phyloP scores from a whole-genome alignment of 2,797 vertebrate species.

The Labeo calbasu region DNA sequence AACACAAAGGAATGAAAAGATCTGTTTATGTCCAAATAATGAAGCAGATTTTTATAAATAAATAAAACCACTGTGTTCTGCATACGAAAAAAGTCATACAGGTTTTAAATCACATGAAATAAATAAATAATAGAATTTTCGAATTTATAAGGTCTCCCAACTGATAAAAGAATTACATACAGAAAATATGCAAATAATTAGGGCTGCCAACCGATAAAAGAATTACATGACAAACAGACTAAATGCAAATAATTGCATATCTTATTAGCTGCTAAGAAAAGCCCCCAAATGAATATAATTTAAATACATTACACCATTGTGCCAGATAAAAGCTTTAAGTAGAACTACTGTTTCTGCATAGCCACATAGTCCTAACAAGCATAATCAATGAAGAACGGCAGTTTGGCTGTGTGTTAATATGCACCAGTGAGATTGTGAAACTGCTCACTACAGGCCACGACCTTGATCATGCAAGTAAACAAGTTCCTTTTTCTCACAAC shows the following conservation, averaged over 20 bases:
- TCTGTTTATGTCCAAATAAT: neutral
- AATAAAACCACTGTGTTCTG: neutral
- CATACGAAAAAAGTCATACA: neutral
- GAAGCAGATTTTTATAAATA: neutral
- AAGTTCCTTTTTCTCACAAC: neutral
- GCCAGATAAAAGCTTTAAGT: neutral
- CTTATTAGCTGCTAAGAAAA: neutral
- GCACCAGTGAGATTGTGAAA: neutral
- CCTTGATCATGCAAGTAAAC: conserved; percentile 14
- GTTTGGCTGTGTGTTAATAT: neutral
- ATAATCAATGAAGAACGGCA: neutral
- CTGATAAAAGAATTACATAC: neutral
- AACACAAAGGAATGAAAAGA: neutral
- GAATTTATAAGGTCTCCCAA: neutral
- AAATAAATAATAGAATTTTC: neutral
- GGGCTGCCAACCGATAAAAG: neutral
- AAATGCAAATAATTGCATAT: neutral
- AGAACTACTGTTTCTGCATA: neutral
- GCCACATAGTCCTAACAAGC: neutral
- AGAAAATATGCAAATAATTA: neutral
- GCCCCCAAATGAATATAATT: neutral
- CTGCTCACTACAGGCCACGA: conserved; percentile 7
- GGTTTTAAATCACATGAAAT: neutral
- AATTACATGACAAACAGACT: neutral
- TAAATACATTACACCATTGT: neutral